A percentile compares a stretch with the other conserved stretches of the same genome.
Conservation (phyloP, 1,140 invertebrate species). For the Teleopsis dalmanni region DNA sequence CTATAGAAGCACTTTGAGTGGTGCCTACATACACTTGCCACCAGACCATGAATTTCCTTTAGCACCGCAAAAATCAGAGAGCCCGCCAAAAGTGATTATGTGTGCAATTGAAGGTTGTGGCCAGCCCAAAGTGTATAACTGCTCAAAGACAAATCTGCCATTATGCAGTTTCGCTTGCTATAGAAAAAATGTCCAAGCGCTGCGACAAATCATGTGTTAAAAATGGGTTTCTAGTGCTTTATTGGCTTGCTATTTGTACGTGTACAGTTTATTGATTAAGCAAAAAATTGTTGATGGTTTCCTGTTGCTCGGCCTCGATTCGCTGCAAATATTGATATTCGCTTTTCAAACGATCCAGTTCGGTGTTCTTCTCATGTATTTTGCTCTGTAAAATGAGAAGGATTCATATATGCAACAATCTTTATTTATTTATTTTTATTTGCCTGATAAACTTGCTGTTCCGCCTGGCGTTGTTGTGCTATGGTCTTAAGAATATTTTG, state of each 20-base stretch:
- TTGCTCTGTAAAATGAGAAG: slow-evolving; percentile 51
- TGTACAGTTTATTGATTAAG: slow-evolving; percentile 30
- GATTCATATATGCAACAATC: not conserved
- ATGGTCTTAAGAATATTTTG: slow-evolving; percentile 70
- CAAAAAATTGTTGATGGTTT: slow-evolving; percentile 46
- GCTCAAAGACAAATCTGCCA: slow-evolving; percentile 73
- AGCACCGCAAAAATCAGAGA: slow-evolving; percentile 37
- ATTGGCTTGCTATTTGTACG: not conserved
- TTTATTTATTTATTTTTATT: not conserved
- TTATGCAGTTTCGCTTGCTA: slow-evolving; percentile 84
- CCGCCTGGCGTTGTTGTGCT: slow-evolving; percentile 65
- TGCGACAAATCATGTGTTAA: slow-evolving; percentile 21
- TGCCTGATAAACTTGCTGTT: slow-evolving; percentile 68
- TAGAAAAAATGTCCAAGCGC: slow-evolving; percentile 53
- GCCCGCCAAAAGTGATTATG: slow-evolving; percentile 46
- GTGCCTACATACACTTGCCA: slow-evolving; percentile 65
- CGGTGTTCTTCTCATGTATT: slow-evolving; percentile 67
- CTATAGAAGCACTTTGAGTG: slow-evolving; percentile 61
- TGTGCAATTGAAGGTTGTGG: slow-evolving; percentile 67
- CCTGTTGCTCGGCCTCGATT: slow-evolving; percentile 68
- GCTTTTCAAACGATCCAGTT: slow-evolving; percentile 66
- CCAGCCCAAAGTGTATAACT: slow-evolving; percentile 74
- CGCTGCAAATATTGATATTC: slow-evolving; percentile 69
- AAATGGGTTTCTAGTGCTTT: not conserved
- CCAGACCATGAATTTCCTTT: slow-evolving; percentile 63